Percentiles rank a stretch among this genome's conserved stretches.
These are phyloP conservation scores for Tetramorium parvispinum DNA, from an alignment of 1,140 invertebrate species.

Conservation along the genomic window DNA sequence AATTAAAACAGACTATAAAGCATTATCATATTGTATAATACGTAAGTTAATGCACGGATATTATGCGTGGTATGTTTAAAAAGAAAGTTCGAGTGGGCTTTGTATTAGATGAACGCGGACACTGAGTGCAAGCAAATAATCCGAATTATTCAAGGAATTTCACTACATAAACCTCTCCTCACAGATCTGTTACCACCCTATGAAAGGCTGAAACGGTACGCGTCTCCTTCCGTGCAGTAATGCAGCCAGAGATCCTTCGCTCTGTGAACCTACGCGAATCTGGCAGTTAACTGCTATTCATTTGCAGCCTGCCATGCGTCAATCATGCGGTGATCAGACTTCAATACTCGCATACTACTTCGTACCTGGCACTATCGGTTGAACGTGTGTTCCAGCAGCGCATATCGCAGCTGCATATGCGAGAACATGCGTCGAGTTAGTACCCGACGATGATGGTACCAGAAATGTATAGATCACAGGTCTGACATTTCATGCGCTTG, in stretches of 20 bases:
- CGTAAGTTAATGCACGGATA: neutral
- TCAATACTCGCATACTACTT: slow-evolving; percentile 24
- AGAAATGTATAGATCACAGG: slow-evolving; percentile 29
- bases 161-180: neutral
- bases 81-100: neutral
- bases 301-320: slow-evolving; percentile 43
- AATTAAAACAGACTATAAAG: neutral
- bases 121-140: neutral
- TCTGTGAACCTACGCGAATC: neutral
- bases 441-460: slow-evolving; percentile 5
- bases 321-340: slow-evolving; percentile 48
- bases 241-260: neutral
- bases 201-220: neutral
- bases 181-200: neutral
- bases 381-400: slow-evolving; percentile 2
- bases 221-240: neutral
- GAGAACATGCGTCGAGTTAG: slow-evolving; percentile 24
- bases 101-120: neutral
- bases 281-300: slow-evolving; percentile 43
- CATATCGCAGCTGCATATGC: neutral
- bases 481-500: slow-evolving; percentile 39
- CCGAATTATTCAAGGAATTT: slow-evolving; percentile 45
- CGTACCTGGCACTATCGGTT: slow-evolving; percentile 9
- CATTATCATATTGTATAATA: neutral
- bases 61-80: neutral